These are phyloP conservation scores for Tridacna gigas DNA, from an alignment of 2,888 invertebrate genomes.

Conservation along the genomic window DNA sequence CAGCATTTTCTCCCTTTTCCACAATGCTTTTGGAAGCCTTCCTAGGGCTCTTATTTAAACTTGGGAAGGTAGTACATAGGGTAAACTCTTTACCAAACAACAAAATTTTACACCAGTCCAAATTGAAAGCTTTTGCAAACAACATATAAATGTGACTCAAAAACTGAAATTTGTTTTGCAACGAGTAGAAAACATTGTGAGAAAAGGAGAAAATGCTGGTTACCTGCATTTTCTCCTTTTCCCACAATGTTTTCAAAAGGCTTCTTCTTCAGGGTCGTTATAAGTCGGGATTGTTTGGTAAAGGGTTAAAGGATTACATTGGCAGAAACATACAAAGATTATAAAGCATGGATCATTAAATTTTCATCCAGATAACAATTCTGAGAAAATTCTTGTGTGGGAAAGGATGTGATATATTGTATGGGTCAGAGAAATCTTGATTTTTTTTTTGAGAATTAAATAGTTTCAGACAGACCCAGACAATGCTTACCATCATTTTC, in stretches of 20 bases:
- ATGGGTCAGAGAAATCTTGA: slow-evolving; percentile 14
- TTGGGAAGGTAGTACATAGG: too few relatives aligned
- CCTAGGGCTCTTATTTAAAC: too few relatives aligned
- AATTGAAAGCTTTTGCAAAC: too few relatives aligned
- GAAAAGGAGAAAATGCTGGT: slow-evolving; percentile 9
- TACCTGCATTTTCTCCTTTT: not conserved
- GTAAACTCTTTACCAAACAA: too few relatives aligned
- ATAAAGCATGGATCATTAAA: slow-evolving; percentile 16
- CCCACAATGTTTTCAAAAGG: not conserved
- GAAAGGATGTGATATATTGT: not conserved
- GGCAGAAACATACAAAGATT: not conserved
- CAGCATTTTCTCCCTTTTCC: slow-evolving; percentile 4
- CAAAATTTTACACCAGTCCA: too few relatives aligned
- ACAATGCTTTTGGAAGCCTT: not conserved
- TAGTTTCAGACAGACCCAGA: too few relatives aligned
- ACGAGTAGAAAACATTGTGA: too few relatives aligned
- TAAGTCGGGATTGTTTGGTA: too few relatives aligned
- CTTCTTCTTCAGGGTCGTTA: not conserved
- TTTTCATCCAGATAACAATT: slow-evolving; percentile 1
- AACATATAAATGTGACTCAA: too few relatives aligned
- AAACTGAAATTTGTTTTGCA: too few relatives aligned
- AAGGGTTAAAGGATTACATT: not conserved
- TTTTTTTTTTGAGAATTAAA: not conserved
- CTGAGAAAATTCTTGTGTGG: not conserved
- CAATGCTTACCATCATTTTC: too few relatives aligned